These are phyloP conservation scores for Leptoteleia sp. DNA, from an alignment of 1,140 invertebrate genomes.

Conservation along the genomic window DNA sequence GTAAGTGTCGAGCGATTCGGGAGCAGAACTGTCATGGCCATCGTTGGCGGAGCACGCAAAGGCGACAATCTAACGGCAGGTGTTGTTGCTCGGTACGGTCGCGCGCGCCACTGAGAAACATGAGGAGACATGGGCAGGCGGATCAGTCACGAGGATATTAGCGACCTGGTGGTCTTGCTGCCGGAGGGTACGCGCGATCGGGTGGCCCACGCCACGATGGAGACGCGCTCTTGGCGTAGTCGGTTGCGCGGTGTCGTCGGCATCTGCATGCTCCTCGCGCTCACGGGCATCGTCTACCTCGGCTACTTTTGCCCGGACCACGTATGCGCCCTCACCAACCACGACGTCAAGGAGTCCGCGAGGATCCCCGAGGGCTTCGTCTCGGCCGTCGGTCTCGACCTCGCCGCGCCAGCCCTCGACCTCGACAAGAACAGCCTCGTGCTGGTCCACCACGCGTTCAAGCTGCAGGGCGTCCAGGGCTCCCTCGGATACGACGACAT, in stretches of 20 bases:
- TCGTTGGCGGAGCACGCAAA: slow-evolving; percentile 41
- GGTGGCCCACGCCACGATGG: slow-evolving; percentile 72
- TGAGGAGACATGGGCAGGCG: slow-evolving; percentile 75
- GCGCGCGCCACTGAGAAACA: slow-evolving; percentile 53
- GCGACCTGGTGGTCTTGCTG: slow-evolving; percentile 71
- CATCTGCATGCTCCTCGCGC: slow-evolving; percentile 88
- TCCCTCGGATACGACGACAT: slow-evolving; percentile 88
- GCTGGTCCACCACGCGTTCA: slow-evolving; percentile 77
- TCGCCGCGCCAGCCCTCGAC: slow-evolving; percentile 81
- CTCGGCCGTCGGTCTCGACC: slow-evolving; percentile 75
- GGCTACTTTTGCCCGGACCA: slow-evolving; percentile 94
- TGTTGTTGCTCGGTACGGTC: slow-evolving; percentile 26
- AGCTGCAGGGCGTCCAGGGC: slow-evolving; percentile 78
- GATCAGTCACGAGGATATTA: slow-evolving; percentile 65
- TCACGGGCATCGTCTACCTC: slow-evolving; percentile 91
- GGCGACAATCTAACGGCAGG: slow-evolving; percentile 10
- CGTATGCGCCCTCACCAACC: slow-evolving; percentile 88
- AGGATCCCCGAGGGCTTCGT: slow-evolving; percentile 75
- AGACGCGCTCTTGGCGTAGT: slow-evolving; percentile 75
- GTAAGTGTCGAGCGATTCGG: slow-evolving; percentile 1
- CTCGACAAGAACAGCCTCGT: slow-evolving; percentile 73
- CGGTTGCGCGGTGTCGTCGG: slow-evolving; percentile 87
- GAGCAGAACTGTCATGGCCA: slow-evolving; percentile 62
- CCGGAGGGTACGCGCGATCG: slow-evolving; percentile 68
- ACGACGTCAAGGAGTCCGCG: slow-evolving; percentile 81